A percentile compares a stretch with the other conserved stretches of the same genome.
These are phyloP conservation scores for Harpagifer antarcticus DNA, from an alignment of 2,797 vertebrate species.

Conservation along the genomic window DNA sequence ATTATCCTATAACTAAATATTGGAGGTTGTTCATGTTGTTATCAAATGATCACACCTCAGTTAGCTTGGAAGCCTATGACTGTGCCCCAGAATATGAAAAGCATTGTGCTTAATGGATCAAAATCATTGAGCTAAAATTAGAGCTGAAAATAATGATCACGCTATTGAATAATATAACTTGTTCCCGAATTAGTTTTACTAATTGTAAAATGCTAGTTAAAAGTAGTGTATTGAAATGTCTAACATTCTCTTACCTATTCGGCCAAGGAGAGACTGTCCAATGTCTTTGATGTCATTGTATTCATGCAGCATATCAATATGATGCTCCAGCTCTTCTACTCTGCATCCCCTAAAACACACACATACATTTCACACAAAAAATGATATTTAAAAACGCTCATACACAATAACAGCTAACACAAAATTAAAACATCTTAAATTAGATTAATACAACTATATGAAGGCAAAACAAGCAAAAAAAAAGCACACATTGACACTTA, in stretches of 20 bases:
- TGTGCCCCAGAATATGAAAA: background rate
- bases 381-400: slow-evolving; percentile 5
- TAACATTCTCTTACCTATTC: slow-evolving; percentile 87
- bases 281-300: slow-evolving; percentile 97
- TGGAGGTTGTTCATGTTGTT: background rate
- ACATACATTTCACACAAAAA: slow-evolving; percentile 21
- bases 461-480: background rate
- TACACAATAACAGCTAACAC: background rate
- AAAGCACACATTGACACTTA: background rate
- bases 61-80: background rate
- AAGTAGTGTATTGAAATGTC: background rate
- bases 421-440: background rate
- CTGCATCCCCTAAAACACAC: slow-evolving; percentile 86
- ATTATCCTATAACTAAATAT: background rate
- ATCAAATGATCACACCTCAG: slow-evolving; percentile 4
- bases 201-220: background rate
- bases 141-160: too few relatives aligned
- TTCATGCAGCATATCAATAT: slow-evolving; percentile 93
- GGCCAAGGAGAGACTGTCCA: slow-evolving; percentile 93
- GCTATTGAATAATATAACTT: too few relatives aligned
- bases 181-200: too few relatives aligned
- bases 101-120: background rate
- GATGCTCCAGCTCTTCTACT: slow-evolving; percentile 89
- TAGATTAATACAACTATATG: background rate
- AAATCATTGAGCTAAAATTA: background rate